phyloP scores from a whole-genome alignment of 53 echinoderm and acorn worm genomes.

The Glandiceps talaboti region DNA sequence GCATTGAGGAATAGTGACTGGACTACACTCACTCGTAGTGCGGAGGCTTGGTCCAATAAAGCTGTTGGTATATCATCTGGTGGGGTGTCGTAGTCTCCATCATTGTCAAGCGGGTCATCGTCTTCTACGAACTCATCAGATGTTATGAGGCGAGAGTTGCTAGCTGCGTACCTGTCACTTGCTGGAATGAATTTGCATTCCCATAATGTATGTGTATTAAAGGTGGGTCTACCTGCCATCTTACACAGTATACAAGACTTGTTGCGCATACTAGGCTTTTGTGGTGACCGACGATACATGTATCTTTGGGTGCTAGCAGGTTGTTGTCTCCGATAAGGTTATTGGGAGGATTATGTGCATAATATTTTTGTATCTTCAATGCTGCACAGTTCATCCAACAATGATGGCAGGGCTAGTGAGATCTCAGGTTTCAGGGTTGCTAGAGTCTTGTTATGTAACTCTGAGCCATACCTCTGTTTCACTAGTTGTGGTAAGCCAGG shows the following conservation, averaged over 20 bases:
- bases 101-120: neutral
- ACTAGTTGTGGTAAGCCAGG: neutral
- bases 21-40: too few relatives aligned
- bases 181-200: neutral
- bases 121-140: neutral
- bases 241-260: neutral
- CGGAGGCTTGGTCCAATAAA: too few relatives aligned
- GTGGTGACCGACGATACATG: neutral
- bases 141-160: neutral
- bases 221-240: neutral
- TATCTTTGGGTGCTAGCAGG: neutral
- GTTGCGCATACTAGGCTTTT: neutral
- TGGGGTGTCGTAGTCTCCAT: neutral
- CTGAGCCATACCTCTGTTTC: neutral
- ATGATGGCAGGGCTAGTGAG: neutral
- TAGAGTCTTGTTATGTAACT: neutral
- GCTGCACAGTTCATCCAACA: constrained; percentile 15
- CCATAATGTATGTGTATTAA: neutral
- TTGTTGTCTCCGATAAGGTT: neutral
- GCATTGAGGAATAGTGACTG: too few relatives aligned
- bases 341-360: neutral
- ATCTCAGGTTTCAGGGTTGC: neutral
- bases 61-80: neutral
- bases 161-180: neutral
- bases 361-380: neutral